Evolutionary conservation across 2,797 vertebrate species (phyloP).

Genomic region (Melanotaenia trifasciata): DNA sequence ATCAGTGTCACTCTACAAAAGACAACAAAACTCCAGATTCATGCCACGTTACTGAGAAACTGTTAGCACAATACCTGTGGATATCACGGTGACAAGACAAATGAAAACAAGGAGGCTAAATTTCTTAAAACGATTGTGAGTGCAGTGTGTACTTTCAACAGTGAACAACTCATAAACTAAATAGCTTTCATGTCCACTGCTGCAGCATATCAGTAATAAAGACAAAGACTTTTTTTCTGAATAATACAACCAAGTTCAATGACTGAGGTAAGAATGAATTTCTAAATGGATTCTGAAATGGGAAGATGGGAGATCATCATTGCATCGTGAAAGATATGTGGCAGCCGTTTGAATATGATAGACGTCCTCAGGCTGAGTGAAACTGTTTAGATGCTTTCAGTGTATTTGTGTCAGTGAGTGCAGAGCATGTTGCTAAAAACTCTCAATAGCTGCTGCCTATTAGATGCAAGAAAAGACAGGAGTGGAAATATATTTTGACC

Average conservation of each 20-base stretch:
- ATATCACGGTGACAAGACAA: not conserved
- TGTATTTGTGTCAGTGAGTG: conserved; percentile 9
- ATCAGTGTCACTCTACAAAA: too few species aligned
- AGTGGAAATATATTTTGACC: not conserved
- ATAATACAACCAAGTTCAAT: conserved; percentile 41
- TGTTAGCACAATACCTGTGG: too few species aligned
- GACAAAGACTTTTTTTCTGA: conserved; percentile 7
- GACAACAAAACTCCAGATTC: too few species aligned
- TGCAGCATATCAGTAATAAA: conserved; percentile 30
- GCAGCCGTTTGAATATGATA: conserved; percentile 39
- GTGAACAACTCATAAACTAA: conserved; percentile 40
- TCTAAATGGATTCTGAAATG: conserved; percentile 20
- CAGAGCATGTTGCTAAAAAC: conserved; percentile 12
- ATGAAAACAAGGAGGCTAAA: conserved; percentile 11
- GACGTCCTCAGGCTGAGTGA: conserved; percentile 27
- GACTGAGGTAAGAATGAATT: conserved; percentile 16
- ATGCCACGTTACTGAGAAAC: too few species aligned
- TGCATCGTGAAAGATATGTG: conserved; percentile 30
- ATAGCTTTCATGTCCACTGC: conserved; percentile 24
- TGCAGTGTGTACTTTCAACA: conserved; percentile 31
- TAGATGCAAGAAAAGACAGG: not conserved
- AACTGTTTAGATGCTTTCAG: conserved; percentile 9
- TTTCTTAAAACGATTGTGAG: conserved; percentile 40
- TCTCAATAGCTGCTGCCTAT: conserved; percentile 1
- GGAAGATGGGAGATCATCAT: conserved; percentile 14